These are phyloP conservation scores for Monochamus saltuarius DNA, from an alignment of 1,140 invertebrate genomes.

Conservation along the genomic window DNA sequence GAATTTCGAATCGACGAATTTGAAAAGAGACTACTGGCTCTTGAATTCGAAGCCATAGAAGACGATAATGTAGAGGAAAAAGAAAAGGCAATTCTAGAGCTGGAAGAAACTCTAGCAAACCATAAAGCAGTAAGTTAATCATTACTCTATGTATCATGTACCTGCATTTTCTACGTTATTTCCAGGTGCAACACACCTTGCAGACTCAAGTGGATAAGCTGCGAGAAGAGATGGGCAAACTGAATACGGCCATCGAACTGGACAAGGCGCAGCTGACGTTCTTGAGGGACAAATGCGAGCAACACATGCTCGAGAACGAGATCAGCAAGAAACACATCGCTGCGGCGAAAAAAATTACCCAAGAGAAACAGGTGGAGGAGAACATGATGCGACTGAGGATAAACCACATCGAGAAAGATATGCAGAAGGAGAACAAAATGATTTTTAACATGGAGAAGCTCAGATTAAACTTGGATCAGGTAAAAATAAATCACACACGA, in stretches of 20 bases:
- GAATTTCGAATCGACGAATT: conserved; percentile 43
- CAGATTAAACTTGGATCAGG: conserved; percentile 57
- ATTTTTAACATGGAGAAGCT: conserved; percentile 63
- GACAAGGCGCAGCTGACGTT: conserved; percentile 49
- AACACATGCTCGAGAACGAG: conserved; percentile 52
- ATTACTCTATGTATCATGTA: not conserved
- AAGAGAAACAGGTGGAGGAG: conserved; percentile 63
- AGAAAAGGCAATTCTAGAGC: conserved; percentile 51
- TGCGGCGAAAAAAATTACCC: conserved; percentile 48
- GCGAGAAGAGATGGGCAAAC: conserved; percentile 56
- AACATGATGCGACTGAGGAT: conserved; percentile 62
- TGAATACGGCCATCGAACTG: conserved; percentile 49
- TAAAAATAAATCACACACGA: conserved; percentile 38
- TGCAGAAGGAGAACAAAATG: conserved; percentile 57
- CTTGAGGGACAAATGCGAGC: conserved; percentile 46
- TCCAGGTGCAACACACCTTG: conserved; percentile 43
- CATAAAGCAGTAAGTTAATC: conserved; percentile 42
- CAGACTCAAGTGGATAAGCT: conserved; percentile 56
- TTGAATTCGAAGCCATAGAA: conserved; percentile 30
- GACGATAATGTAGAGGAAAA: conserved; percentile 49
- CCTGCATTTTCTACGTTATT: not conserved
- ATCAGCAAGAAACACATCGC: conserved; percentile 60
- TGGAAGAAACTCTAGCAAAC: conserved; percentile 51
- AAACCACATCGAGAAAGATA: conserved; percentile 58
- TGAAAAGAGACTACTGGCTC: conserved; percentile 32